Percentiles rank a stretch among this genome's conserved stretches.
phyloP scores from a whole-genome alignment of 2,888 invertebrate genomes.

The Tenthredo notha region DNA sequence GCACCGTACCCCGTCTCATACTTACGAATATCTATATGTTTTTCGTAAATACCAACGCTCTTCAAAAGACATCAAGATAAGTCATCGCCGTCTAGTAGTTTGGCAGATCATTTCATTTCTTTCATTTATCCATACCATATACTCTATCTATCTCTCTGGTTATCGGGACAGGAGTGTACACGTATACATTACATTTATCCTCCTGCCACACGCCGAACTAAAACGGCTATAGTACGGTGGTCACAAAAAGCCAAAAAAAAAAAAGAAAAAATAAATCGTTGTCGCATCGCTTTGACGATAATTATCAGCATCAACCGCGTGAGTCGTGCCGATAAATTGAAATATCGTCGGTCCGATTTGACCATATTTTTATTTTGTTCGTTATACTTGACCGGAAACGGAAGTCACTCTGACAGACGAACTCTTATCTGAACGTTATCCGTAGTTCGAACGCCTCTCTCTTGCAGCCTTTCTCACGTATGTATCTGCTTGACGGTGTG shows the following conservation, averaged over 20 bases:
- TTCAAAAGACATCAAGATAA: slow-evolving; percentile 40
- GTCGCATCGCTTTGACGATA: slow-evolving; percentile 26
- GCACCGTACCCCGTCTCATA: not conserved
- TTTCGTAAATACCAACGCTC: not conserved
- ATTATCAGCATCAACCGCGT: slow-evolving; percentile 26
- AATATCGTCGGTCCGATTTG: slow-evolving; percentile 32
- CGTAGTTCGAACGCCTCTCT: slow-evolving; percentile 46
- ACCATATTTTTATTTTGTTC: slow-evolving; percentile 17
- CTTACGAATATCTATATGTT: not conserved
- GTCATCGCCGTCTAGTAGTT: not conserved
- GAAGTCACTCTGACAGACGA: slow-evolving; percentile 43
- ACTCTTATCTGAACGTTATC: slow-evolving; percentile 47
- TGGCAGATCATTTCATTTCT: slow-evolving; percentile 10
- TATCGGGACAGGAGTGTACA: not conserved
- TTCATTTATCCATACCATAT: not conserved
- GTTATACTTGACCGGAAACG: slow-evolving; percentile 47
- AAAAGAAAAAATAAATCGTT: not conserved
- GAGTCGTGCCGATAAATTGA: slow-evolving; percentile 1
- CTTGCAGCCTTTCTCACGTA: slow-evolving; percentile 38
- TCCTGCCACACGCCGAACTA: not conserved
- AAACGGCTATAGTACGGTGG: not conserved
- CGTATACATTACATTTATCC: not conserved
- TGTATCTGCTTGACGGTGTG: not conserved
- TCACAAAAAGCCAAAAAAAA: not conserved
- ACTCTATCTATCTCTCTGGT: not conserved